phyloP scores from a whole-genome alignment of 1,140 invertebrate genomes.

The Drosophila serrata region DNA sequence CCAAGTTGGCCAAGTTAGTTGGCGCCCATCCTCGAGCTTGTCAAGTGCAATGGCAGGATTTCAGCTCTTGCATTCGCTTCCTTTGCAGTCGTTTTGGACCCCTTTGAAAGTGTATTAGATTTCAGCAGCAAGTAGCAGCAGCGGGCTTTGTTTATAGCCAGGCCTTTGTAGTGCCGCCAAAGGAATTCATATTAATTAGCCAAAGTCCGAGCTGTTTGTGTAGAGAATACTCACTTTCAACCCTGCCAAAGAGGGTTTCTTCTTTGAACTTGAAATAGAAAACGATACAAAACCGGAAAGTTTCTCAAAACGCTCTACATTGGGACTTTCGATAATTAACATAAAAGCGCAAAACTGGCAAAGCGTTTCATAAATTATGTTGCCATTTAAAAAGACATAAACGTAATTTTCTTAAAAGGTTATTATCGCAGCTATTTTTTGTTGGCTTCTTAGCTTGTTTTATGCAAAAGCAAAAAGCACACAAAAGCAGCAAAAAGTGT shows the following conservation, averaged over 20 bases:
- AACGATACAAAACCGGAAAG: constrained; percentile 9
- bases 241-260: too few species aligned
- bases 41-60: constrained; percentile 73
- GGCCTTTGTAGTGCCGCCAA: constrained; percentile 69
- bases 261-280: constrained; percentile 2
- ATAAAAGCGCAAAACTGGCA: constrained; percentile 5
- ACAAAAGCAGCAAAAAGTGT: constrained; percentile 25
- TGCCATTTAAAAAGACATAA: constrained; percentile 63
- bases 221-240: not conserved
- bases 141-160: constrained; percentile 53
- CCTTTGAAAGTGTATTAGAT: constrained; percentile 74
- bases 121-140: constrained; percentile 50
- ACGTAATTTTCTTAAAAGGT: constrained; percentile 50
- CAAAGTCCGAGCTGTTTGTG: constrained; percentile 2
- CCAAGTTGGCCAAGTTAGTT: constrained; percentile 9
- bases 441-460: constrained; percentile 38
- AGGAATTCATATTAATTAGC: constrained; percentile 55
- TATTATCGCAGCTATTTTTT: constrained; percentile 34
- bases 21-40: constrained; percentile 35
- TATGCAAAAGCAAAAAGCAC: constrained; percentile 23
- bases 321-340: constrained; percentile 7
- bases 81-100: constrained; percentile 29
- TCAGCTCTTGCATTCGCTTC: constrained; percentile 41
- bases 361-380: constrained; percentile 38
- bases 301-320: constrained; percentile 12